Percentiles rank a stretch among this genome's conserved stretches.
Conservation (phyloP, 2,113 vertebrate genomes). For the Danionella cerebrum region DNA sequence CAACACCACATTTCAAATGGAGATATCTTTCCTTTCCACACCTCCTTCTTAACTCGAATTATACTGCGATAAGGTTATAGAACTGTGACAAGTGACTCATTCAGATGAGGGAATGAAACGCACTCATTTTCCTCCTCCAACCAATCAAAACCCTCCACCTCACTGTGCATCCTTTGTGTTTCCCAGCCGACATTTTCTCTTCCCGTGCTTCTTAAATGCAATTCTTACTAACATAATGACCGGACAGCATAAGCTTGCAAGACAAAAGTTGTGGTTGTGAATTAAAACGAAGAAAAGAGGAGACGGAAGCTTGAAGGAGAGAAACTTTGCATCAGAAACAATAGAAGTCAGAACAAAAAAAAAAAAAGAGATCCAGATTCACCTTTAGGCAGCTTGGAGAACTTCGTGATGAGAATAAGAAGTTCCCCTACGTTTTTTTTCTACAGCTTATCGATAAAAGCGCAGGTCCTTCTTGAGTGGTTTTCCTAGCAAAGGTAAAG, state of each 20-base stretch:
- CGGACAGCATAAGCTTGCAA: background rate
- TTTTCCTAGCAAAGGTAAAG: constrained; percentile 36
- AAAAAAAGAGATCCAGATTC: too few relatives aligned
- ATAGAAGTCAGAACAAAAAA: too few relatives aligned
- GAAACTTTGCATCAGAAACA: too few relatives aligned
- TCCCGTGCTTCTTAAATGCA: constrained; percentile 35
- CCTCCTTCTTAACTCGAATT: constrained; percentile 24
- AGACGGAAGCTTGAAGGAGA: background rate
- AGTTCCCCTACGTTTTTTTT: too few relatives aligned
- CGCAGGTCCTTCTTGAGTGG: constrained; percentile 23
- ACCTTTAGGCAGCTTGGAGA: too few relatives aligned
- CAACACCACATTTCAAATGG: background rate
- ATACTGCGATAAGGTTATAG: constrained; percentile 23
- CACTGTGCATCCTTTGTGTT: constrained; percentile 50
- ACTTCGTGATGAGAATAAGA: too few relatives aligned
- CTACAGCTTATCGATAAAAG: constrained; percentile 19
- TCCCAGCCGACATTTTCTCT: constrained; percentile 58
- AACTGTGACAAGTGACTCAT: constrained; percentile 51
- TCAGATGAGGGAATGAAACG: constrained; percentile 60
- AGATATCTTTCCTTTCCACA: constrained; percentile 28
- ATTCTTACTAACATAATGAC: background rate
- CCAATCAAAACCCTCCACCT: constrained; percentile 72
- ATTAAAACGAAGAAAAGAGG: background rate
- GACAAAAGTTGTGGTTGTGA: background rate
- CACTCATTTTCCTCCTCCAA: constrained; percentile 58